Percentiles rank a stretch among this genome's conserved stretches.
phyloP scores from a whole-genome alignment of 2,113 vertebrate species.

The Lagopus muta region DNA sequence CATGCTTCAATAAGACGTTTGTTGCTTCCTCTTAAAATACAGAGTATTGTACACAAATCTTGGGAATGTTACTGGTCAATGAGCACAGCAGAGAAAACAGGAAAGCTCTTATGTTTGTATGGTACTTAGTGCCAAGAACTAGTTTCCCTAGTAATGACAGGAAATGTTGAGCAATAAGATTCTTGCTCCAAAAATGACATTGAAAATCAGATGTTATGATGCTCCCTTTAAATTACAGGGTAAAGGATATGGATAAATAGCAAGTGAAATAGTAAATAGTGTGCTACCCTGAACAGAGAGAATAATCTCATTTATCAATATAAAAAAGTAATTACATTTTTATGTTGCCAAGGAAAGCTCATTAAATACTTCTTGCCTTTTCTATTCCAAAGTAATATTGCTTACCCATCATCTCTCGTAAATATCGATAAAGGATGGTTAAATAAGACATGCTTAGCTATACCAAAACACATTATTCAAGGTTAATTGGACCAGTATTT shows the following conservation, averaged over 20 bases:
- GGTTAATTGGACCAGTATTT: background rate
- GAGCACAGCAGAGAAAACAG: conserved; percentile 40
- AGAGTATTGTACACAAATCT: background rate
- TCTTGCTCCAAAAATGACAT: conserved; percentile 31
- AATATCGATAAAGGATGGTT: background rate
- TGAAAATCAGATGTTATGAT: conserved; percentile 30
- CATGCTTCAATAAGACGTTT: background rate
- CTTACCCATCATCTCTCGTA: background rate
- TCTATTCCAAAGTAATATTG: background rate
- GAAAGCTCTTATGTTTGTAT: conserved; percentile 53
- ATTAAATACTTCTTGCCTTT: background rate
- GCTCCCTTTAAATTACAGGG: conserved; percentile 2
- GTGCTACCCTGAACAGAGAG: background rate
- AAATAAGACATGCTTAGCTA: background rate
- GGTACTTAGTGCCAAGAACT: conserved; percentile 49
- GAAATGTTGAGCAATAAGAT: conserved; percentile 47
- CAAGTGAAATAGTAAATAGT: background rate
- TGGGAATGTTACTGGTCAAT: conserved; percentile 31
- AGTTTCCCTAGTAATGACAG: conserved; percentile 22
- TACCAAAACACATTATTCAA: background rate
- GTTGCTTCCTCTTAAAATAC: background rate
- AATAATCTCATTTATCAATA: background rate
- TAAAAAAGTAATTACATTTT: background rate
- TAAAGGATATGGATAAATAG: background rate
- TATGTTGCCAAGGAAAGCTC: background rate